Conservation (phyloP, 2,888 invertebrate species). For the Gymnocheta viridis region DNA sequence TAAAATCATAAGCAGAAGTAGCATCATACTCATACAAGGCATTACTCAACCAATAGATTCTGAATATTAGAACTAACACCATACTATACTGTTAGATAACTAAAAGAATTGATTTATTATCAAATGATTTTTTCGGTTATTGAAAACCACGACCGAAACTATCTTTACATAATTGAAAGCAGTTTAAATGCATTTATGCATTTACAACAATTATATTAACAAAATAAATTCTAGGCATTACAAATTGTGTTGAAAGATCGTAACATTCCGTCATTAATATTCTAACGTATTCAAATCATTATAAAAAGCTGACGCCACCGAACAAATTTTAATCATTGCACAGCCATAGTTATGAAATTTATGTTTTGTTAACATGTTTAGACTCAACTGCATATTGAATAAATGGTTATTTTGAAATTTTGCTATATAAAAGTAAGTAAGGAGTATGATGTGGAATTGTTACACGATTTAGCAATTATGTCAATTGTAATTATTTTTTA, state of each 20-base stretch:
- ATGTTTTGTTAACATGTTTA: slow-evolving; percentile 52
- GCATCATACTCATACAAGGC: too few species aligned
- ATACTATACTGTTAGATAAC: too few species aligned
- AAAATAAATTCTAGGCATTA: slow-evolving; percentile 3
- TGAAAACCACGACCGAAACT: too few species aligned
- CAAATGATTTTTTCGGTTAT: too few species aligned
- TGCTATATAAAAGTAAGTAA: slow-evolving; percentile 2
- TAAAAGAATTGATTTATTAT: too few species aligned
- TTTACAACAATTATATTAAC: slow-evolving; percentile 19
- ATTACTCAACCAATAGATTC: too few species aligned
- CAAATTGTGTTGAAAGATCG: not conserved
- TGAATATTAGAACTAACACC: too few species aligned
- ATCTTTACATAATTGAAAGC: too few species aligned
- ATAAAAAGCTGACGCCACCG: slow-evolving; percentile 52
- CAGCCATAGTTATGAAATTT: slow-evolving; percentile 37
- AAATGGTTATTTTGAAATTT: slow-evolving; percentile 16
- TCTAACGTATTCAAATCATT: slow-evolving; percentile 50
- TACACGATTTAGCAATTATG: slow-evolving; percentile 64
- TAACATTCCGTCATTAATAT: slow-evolving; percentile 25
- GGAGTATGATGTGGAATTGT: slow-evolving; percentile 28
- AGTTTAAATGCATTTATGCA: too few species aligned
- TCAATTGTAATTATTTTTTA: slow-evolving; percentile 56
- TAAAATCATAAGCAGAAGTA: too few species aligned
- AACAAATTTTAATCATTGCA: slow-evolving; percentile 47
- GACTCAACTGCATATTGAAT: slow-evolving; percentile 18